Conservation (phyloP, 2,888 invertebrate genomes). For the Xestoiulus laeticollis region DNA sequence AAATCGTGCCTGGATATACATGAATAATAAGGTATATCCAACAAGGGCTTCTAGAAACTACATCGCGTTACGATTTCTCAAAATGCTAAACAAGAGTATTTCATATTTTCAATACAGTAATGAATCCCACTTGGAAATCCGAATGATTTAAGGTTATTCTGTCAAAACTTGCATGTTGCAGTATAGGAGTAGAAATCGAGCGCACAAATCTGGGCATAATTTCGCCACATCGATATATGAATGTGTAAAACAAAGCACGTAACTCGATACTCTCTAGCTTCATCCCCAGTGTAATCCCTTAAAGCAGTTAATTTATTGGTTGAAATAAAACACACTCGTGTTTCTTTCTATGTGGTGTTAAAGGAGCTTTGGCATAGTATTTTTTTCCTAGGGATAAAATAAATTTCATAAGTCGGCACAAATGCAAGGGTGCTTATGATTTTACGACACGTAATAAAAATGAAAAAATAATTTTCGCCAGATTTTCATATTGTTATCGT, state of each 20-base stretch:
- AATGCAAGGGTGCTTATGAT: constrained; percentile 28
- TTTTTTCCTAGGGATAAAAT: constrained; percentile 15
- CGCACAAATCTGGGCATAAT: not conserved
- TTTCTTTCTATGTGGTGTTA: constrained; percentile 34
- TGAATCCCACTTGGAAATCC: not conserved
- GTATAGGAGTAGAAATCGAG: not conserved
- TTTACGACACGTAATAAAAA: constrained; percentile 10
- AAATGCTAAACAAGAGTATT: not conserved
- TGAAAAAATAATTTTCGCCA: constrained; percentile 34
- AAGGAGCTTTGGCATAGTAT: not conserved
- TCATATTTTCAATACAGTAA: not conserved
- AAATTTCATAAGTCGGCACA: constrained; percentile 37
- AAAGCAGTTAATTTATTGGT: constrained; percentile 34
- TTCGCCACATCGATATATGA: constrained; percentile 6
- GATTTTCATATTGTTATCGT: constrained; percentile 33
- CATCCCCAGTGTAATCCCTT: constrained; percentile 29
- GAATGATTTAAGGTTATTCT: not conserved
- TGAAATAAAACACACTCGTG: constrained; percentile 37
- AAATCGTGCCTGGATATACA: too few relatives aligned
- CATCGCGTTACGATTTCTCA: not conserved
- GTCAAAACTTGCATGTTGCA: not conserved
- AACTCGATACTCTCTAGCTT: constrained; percentile 8
- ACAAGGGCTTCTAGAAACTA: too few relatives aligned
- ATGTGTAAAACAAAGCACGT: constrained; percentile 37
- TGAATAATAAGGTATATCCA: too few relatives aligned